Conservation (phyloP, 92 coral and sea anemone genomes). For the Blastomussa wellsi region DNA sequence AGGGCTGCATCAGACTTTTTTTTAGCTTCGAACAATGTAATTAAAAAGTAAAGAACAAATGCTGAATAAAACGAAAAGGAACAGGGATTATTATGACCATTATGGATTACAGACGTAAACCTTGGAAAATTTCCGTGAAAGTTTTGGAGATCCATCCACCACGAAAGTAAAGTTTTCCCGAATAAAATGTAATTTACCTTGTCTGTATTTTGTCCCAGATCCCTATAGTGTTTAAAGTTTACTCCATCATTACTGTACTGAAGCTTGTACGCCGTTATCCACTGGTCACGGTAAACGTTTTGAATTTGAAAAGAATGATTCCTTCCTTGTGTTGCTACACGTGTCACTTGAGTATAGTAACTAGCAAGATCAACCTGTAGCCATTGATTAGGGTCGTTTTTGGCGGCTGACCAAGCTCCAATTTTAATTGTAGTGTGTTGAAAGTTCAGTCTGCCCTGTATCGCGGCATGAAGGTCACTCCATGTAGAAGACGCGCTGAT, state of each 20-base stretch:
- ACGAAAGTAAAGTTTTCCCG: too few species aligned
- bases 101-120: too few species aligned
- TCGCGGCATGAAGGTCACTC: neutral
- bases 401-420: neutral
- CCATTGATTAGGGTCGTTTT: neutral
- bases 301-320: neutral
- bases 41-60: too few species aligned
- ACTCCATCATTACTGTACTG: neutral
- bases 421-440: neutral
- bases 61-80: too few species aligned
- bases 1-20: too few species aligned
- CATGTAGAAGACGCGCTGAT: conserved; percentile 1
- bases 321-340: conserved; percentile 9
- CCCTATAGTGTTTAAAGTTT: neutral
- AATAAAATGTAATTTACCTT: neutral
- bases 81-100: too few species aligned
- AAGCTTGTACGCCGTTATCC: conserved; percentile 4
- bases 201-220: neutral
- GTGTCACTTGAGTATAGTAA: neutral
- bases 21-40: too few species aligned
- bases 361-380: neutral
- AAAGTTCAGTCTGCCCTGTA: neutral
- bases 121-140: too few species aligned
- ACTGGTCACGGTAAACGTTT: neutral
- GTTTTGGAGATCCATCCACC: too few species aligned